A percentile compares a stretch with the other conserved stretches of the same genome.
Conservation (phyloP, 1,140 invertebrate species). For the Penaeus japonicus region DNA sequence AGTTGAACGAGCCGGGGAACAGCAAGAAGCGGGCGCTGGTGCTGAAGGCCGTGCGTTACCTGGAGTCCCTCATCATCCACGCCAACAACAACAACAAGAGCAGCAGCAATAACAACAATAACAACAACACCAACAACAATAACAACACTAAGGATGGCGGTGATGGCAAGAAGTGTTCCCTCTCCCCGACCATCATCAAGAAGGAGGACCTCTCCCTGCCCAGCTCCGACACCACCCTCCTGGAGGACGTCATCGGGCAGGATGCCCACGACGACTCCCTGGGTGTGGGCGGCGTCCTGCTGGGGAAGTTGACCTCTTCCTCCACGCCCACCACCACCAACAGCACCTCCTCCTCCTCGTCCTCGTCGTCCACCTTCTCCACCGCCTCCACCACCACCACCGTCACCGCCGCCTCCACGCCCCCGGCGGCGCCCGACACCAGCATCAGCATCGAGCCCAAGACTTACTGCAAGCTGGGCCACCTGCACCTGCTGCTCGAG, state of each 20-base stretch:
- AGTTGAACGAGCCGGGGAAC: conserved; percentile 77
- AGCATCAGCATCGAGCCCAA: conserved; percentile 85
- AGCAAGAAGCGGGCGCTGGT: conserved; percentile 78
- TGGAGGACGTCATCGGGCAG: background rate
- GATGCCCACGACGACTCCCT: background rate
- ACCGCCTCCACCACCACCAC: conserved; percentile 26
- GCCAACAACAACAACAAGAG: conserved; percentile 68
- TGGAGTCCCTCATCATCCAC: conserved; percentile 83
- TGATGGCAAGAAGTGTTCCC: background rate
- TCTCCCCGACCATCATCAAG: conserved; percentile 1
- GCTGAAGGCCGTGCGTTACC: conserved; percentile 82
- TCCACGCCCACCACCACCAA: conserved; percentile 18
- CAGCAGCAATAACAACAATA: conserved; percentile 42
- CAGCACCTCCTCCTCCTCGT: background rate
- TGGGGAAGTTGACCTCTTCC: background rate
- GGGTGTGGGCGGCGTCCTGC: background rate
- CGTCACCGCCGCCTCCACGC: conserved; percentile 77
- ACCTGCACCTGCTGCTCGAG: conserved; percentile 89
- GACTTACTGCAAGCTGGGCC: conserved; percentile 91
- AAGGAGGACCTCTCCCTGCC: background rate
- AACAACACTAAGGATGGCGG: background rate
- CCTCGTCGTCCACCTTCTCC: background rate
- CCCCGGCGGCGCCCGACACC: conserved; percentile 64
- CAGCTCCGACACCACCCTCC: background rate
- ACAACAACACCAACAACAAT: conserved; percentile 13